Base-by-base conservation (phyloP, 1,140 invertebrate species). In the Drosophila ercepeae region DNA sequence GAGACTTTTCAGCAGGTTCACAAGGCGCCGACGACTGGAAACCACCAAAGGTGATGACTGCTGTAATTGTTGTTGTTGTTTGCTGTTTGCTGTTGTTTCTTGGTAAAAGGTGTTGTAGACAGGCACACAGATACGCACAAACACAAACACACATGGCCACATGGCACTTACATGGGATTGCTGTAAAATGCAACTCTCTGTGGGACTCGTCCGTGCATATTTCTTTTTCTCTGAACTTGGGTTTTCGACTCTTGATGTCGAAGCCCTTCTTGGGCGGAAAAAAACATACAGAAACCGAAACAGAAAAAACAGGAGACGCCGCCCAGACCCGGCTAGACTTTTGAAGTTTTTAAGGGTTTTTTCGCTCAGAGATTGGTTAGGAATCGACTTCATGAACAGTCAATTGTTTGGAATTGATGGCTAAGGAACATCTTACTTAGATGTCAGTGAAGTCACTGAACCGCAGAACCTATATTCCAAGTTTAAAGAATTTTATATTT, bases 1-100 rank as follows among this genome's bases (percentile, higher is more conserved):
- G 36, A 68, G 58, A 53, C 27, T 57, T 29, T 42, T 51, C 55
- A 60, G 61, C 63, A 79, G 81, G 81, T 84, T 84, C 81, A 84
- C 50, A 84, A 75, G 81, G 81, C 81, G 81, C 82, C 81, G 81
- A 75, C 81, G 61, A 72, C 60, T 79, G 67, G 39, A 86, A 84
- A 86, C 81, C 81, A 86, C 81, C 81, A 84, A 84, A 84, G 81
- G 81, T 84, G 81, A 81, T 84, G 81, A 84, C 81, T 84, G 81
- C 81, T 86, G 81, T 84, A 84, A 84, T 84, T 77, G 81, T 86
- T 81, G 78, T 78, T 39, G 36, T 16, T 78, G 59, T 75, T 75
- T 76, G 76, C 61, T 78, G 74, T 78, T 78, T 78, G 71, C 71
- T 83, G 78, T 83, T 84, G 71, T 84, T 84, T 84, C 81, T 84